Base-by-base conservation (phyloP, 2,888 invertebrate genomes). In the Blera fallax region DNA sequence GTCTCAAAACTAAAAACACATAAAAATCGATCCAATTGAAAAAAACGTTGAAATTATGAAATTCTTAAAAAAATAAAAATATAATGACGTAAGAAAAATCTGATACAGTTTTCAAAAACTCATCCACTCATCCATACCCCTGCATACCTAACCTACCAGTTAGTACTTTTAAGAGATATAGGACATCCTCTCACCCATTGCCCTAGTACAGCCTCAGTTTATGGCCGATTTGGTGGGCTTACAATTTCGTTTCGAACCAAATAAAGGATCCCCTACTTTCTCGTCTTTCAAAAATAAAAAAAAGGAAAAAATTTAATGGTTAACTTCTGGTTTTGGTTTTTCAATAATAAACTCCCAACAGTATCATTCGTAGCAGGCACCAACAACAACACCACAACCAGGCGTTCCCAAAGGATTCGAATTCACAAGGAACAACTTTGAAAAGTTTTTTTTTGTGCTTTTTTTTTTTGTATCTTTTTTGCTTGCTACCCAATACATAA, bases 291-390 rank as follows among this genome's bases (percentile, higher is more conserved):
- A n/a, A n/a, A n/a, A n/a, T n/a, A n/a, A n/a, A n/a, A n/a, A n/a
- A n/a, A n/a, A 58, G 10, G 11, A 60, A 43, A 40, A 70, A 70
- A 76, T 70, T 76, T 84, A 79, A 84, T 76, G 84, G 79, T 70
- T 76, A 76, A 84, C 84, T 84, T 84, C 65, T 70, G 74, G 79
- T 79, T 70, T 76, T 67, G 67, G 78, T 67, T 79, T 84, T 79
- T 79, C 79, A 84, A 79, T 79, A 84, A 84, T 79, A 84, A 84
- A 84, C 74, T 76, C 74, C 79, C 52, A 29, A 32, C 64, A 64
- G 74, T 64, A 78, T 64, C 78, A 73, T 73, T 83, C 37, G 14
- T 34, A 77, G 8, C 64, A 52, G 29, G 50, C 48, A 43, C 69
- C 62, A 65, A 56, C 67, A 73, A 58, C 73, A 73, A 60, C 64